A percentile compares a stretch with the other conserved stretches of the same genome.
phyloP scores from a whole-genome alignment of 2,797 vertebrate species.

The Chelon auratus region DNA sequence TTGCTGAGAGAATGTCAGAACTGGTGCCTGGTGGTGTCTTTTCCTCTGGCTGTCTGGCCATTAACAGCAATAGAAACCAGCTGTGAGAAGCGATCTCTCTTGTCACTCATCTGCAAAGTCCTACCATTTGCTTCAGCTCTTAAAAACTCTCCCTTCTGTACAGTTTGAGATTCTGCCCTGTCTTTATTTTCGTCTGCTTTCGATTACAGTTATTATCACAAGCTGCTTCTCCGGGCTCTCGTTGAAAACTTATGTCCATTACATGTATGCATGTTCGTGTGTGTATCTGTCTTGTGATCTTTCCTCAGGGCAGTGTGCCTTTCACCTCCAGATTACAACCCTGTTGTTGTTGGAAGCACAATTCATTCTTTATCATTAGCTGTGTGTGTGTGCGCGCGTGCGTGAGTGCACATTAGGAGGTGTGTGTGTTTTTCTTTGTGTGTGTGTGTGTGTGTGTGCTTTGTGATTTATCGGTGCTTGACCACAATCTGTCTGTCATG shows the following conservation, averaged over 20 bases:
- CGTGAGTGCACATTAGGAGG: too few species aligned
- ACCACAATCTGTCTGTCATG: constrained; percentile 63
- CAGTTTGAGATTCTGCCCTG: constrained; percentile 65
- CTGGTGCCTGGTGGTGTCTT: constrained; percentile 64
- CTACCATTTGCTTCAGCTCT: constrained; percentile 65
- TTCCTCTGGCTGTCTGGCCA: constrained; percentile 52
- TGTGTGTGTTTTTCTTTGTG: constrained; percentile 5
- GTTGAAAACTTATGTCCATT: constrained; percentile 55
- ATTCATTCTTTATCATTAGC: constrained; percentile 66
- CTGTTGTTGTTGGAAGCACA: constrained; percentile 75
- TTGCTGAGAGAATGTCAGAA: constrained; percentile 59
- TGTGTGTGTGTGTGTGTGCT: not conserved
- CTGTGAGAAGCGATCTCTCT: constrained; percentile 70
- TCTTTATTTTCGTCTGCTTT: constrained; percentile 74
- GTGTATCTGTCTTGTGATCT: constrained; percentile 64
- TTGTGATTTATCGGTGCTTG: constrained; percentile 62
- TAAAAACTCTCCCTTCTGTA: constrained; percentile 65
- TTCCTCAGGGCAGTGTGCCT: constrained; percentile 59
- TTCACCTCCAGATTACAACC: constrained; percentile 66
- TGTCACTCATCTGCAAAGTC: constrained; percentile 66
- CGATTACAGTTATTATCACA: constrained; percentile 84
- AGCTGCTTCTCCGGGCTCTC: constrained; percentile 73
- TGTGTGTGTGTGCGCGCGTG: not conserved
- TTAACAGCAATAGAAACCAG: constrained; percentile 77
- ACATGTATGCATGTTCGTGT: constrained; percentile 24